Evolutionary conservation across 1,140 invertebrate species (phyloP).

Genomic region (Meloidogyne chitwoodi): DNA sequence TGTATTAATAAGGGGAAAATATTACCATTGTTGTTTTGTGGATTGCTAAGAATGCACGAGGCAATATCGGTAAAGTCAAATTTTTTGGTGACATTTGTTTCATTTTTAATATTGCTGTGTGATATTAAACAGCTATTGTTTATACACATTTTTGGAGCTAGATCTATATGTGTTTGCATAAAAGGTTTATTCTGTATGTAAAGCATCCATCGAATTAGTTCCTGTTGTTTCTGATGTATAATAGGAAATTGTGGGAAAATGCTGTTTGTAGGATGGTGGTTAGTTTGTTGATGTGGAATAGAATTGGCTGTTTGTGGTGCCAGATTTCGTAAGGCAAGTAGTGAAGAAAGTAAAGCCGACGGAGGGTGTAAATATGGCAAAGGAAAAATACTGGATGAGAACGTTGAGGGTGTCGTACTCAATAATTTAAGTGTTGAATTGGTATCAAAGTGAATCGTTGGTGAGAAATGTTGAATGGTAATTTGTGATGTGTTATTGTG

Average conservation of each 20-base stretch:
- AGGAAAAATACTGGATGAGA: neutral
- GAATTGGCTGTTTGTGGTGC: neutral
- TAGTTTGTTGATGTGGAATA: neutral
- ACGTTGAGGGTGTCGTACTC: neutral
- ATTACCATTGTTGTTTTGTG: neutral
- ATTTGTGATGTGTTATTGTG: neutral
- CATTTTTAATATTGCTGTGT: neutral
- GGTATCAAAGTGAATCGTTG: too few relatives aligned
- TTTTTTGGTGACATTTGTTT: neutral
- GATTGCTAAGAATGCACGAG: conserved; percentile 3
- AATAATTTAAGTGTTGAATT: neutral
- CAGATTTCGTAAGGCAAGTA: neutral
- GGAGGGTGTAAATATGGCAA: neutral
- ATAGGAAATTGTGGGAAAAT: neutral
- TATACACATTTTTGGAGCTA: neutral
- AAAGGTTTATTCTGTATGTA: neutral
- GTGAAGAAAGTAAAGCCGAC: neutral
- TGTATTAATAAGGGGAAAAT: too few relatives aligned
- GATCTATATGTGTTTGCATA: neutral
- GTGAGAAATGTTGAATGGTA: neutral
- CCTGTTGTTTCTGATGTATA: neutral
- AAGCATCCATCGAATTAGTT: neutral
- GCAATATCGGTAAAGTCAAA: conserved; percentile 19
- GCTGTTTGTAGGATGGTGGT: neutral
- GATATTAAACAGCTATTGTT: neutral